Percentiles rank a stretch among this genome's conserved stretches.
Evolutionary conservation across 1,140 invertebrate species (phyloP).

Genomic region (Zaprionus gabonicus): DNA sequence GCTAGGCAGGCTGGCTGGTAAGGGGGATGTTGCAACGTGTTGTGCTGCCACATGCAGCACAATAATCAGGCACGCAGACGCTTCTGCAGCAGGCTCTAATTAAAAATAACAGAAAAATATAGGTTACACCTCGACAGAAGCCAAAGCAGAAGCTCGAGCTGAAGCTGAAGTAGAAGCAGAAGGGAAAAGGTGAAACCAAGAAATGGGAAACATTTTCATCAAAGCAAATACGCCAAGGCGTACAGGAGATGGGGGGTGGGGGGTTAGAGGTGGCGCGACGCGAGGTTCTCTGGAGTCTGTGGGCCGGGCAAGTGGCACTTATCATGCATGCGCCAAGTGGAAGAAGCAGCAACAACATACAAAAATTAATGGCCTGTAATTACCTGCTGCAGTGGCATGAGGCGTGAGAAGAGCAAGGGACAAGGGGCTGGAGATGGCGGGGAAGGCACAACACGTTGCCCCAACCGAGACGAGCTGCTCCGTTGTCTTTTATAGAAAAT

Average conservation of each 20-base stretch:
- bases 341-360: conserved; percentile 47
- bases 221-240: conserved; percentile 41
- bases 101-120: conserved; percentile 67
- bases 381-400: conserved; percentile 52
- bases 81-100: conserved; percentile 47
- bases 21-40: conserved; percentile 4
- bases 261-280: neutral
- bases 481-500: conserved; percentile 59
- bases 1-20: neutral
- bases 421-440: neutral
- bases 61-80: conserved; percentile 42
- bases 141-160: conserved; percentile 18
- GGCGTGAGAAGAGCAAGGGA: neutral
- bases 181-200: conserved; percentile 12
- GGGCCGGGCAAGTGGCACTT: conserved; percentile 64
- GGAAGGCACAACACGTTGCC: neutral
- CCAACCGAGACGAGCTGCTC: conserved; percentile 32
- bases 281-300: conserved; percentile 33
- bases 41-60: conserved; percentile 44
- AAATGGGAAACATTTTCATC: conserved; percentile 57
- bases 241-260: neutral
- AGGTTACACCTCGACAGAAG: conserved; percentile 64
- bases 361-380: conserved; percentile 73
- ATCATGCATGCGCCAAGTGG: conserved; percentile 67
- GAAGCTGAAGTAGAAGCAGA: neutral